phyloP scores from a whole-genome alignment of 2,888 invertebrate genomes.

The Desoria tigrina region DNA sequence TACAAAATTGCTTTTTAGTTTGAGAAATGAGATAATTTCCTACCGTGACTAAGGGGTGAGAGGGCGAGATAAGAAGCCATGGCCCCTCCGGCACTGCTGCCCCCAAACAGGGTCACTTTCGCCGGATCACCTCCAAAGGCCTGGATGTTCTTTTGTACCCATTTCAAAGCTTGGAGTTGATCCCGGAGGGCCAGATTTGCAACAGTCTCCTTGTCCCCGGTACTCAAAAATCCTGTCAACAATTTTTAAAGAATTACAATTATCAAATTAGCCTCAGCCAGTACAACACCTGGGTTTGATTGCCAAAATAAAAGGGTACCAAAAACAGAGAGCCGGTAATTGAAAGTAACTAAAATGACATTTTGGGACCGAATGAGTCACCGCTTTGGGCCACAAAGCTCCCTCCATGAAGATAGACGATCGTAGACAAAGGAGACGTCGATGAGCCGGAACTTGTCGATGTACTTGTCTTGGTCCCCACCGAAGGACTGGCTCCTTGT shows the following conservation, averaged over 20 bases:
- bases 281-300: too few species aligned
- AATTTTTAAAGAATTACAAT: not conserved
- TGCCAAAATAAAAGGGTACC: constrained; percentile 25
- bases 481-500: too few species aligned
- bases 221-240: constrained; percentile 34
- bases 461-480: not conserved
- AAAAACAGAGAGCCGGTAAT: constrained; percentile 34
- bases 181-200: constrained; percentile 40
- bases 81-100: constrained; percentile 34
- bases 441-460: not conserved
- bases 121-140: constrained; percentile 39
- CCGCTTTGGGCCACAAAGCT: constrained; percentile 39
- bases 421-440: too few species aligned
- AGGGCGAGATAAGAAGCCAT: constrained; percentile 37
- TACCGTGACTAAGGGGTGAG: constrained; percentile 35
- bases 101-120: constrained; percentile 33
- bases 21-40: too few species aligned
- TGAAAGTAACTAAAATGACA: constrained; percentile 38
- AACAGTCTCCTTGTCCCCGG: constrained; percentile 28
- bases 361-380: constrained; percentile 29
- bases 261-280: too few species aligned
- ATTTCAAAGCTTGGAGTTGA: constrained; percentile 26
- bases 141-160: constrained; percentile 39
- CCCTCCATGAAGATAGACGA: constrained; percentile 45
- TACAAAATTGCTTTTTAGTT: too few species aligned